Evolutionary conservation across 1,140 invertebrate genomes (phyloP), one percentile per base, ranked within the genome.

Genomic region (Drosophila kepulauana): DNA sequence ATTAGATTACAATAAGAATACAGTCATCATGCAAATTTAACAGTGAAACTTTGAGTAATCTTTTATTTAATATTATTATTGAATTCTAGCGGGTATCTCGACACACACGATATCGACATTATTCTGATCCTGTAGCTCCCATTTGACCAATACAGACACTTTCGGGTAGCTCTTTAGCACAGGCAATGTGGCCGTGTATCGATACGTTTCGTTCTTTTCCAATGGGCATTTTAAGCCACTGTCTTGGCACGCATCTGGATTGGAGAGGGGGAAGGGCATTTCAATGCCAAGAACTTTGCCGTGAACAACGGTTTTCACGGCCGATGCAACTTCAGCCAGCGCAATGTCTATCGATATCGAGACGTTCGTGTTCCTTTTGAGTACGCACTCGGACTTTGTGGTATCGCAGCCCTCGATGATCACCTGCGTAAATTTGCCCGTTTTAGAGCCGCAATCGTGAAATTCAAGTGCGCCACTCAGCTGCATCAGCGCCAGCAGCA

Each of bases 211-310:
- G 1, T 93, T 94, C 45, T 93, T 92, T 61, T 93, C 93, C 3
- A 97, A 65, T 0, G 96, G 96, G 81, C 96, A 97, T 5, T 87
- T 90, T 1, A 97, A 79, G 0, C 95, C 95, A 41, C 94, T 94
- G 67, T 94, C 93, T 30, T 93, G 82, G 86, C 96, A 97, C 5
- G 94, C 96, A 87, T 97, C 93, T 0, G 94, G 93, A 81, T 97
- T 94, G 5, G 94, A 91, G 66, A 97, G 80, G 8, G 94, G 94
- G 86, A 97, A 97, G 25, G 96, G 96, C 66, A 96, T 93, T 1
- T 95, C 94, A 10, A 96, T 85, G 51, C 94, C 95, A 87, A 94
- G 93, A 15, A 97, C 93, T 35, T 96, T 93, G 2, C 96, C 96
- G 92, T 96, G 95, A 0, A 96, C 95, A 1, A 95, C 94, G 2